Evolutionary conservation across 2,888 invertebrate genomes (phyloP), one percentile per base, ranked within the genome.

Genomic region (Apoderus coryli): DNA sequence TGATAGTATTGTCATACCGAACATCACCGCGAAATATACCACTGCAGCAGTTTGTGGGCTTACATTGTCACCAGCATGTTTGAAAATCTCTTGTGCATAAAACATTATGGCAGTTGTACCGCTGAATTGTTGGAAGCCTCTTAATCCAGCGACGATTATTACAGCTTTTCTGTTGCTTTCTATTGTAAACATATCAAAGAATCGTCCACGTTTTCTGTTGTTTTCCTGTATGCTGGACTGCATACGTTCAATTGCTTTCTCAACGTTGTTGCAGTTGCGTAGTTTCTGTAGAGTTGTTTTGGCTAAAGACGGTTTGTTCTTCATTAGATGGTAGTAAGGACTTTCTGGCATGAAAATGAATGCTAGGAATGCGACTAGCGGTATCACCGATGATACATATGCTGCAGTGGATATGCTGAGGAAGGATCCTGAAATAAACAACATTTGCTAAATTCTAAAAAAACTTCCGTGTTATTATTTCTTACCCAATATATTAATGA

Each of bases 31-130:
- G 31, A 52, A 52, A 33, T 53, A 55, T 9, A 53, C 49, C 26
- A 48, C 50, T 2, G 53, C 42, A 4, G 53, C 50, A 14, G 41
- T 39, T 14, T 46, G 47, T 4, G 64, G 56, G 3, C 63, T 60
- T 4, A 62, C 44, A 31, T 57, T 54, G 11, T 53, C 54, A 3
- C 53, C 56, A 1, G 57, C 49, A 14, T 59, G 56, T 12, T 56
- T 40, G 16, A 64, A 53, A 7, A 64, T 56, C 2, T 59, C 58
- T 38, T 72, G 69, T 1, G 69, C 64, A 45, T 72, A 72, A 4
- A 71, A 68, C 1, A 70, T 64, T 3, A 73, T 64, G 1, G 71
- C 70, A 16, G 69, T 69, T 34, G 69, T 69, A 2, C 73, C 73
- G 43, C 69, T 68, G 25, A 73, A 48, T 35, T 54, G 53, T 35